Evolutionary conservation across 2,113 vertebrate species (phyloP), one percentile per base, ranked within the genome.

Genomic region (Silurus asotus): DNA sequence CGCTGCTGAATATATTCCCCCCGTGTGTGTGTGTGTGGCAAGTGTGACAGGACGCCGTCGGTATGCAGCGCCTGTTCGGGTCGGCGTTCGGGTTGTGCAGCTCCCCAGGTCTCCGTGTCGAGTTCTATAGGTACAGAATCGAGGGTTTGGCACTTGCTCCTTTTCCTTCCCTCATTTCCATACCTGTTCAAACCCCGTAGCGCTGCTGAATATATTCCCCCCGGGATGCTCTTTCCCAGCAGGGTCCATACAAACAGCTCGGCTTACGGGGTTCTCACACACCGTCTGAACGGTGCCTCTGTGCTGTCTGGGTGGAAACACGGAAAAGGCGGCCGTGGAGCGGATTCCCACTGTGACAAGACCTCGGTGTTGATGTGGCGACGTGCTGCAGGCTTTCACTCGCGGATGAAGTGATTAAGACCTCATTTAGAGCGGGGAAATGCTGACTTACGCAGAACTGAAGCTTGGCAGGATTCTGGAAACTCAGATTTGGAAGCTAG

Each of bases 1-100:
- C 37, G 81, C 81, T 20, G 83, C 84, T 75, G 69, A 81, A 82
- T 74, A 82, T 74, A 83, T 78, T 76, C 82, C 81, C 78, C 78
- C n/a, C n/a, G 37, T 86, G 88, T 88, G 90, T 90, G 88, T 82
- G 91, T 89, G 91, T 91, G 92, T 92, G 80, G 90, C 90, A 88
- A 77, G 83, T 89, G 92, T 93, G 93, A 91, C 93, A 91, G 90
- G 89, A 90, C 88, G 90, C 88, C 86, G 90, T 86, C 90, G 87
- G 88, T 86, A 74, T 91, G 91, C 92, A 90, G 90, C 92, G 88
- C 61, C 85, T 89, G 86, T 84, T 88, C 51, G 59, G 80, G 81
- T 86, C 81, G 61, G 86, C 89, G 86, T 84, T 88, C 64, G 58
- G 80, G 81, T 86, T 75, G 61, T 83, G 77, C 65, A 86, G 85